Percentiles rank a stretch among this genome's conserved stretches.
Conservation (phyloP, 2,797 vertebrate species). For the Schizopygopsis pylzovi region DNA sequence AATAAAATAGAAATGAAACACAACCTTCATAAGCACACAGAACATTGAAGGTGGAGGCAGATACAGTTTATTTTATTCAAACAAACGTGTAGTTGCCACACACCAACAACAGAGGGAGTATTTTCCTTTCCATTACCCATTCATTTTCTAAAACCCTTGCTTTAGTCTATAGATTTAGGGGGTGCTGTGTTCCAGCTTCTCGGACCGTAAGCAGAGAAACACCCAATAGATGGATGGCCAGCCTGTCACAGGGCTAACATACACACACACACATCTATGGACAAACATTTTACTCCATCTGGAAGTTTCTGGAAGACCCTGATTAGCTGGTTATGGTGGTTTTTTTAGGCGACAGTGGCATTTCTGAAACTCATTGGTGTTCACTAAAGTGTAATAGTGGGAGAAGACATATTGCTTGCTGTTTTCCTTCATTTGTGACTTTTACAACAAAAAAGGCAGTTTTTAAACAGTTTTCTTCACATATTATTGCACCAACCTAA, state of each 20-base stretch:
- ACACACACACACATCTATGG: background rate
- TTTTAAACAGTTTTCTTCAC: background rate
- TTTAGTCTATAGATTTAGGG: too few relatives aligned
- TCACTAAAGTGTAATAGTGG: background rate
- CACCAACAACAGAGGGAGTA: slow-evolving; percentile 6
- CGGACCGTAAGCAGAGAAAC: background rate
- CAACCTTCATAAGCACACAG: background rate
- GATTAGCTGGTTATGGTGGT: background rate
- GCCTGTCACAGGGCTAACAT: background rate
- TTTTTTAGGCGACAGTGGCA: background rate
- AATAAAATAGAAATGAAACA: background rate
- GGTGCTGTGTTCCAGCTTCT: background rate
- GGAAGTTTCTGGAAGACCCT: background rate
- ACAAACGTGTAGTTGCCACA: background rate
- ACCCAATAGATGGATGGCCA: background rate
- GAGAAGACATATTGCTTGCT: background rate
- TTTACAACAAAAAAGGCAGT: background rate
- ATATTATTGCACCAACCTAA: background rate
- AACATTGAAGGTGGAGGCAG: background rate
- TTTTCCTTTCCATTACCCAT: background rate
- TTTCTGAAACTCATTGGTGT: background rate
- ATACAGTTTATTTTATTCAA: background rate
- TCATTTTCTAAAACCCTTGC: background rate
- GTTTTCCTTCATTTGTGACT: background rate
- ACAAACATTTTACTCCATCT: background rate